phyloP scores from a whole-genome alignment of 2,888 invertebrate species.

The Coleophora deauratella region DNA sequence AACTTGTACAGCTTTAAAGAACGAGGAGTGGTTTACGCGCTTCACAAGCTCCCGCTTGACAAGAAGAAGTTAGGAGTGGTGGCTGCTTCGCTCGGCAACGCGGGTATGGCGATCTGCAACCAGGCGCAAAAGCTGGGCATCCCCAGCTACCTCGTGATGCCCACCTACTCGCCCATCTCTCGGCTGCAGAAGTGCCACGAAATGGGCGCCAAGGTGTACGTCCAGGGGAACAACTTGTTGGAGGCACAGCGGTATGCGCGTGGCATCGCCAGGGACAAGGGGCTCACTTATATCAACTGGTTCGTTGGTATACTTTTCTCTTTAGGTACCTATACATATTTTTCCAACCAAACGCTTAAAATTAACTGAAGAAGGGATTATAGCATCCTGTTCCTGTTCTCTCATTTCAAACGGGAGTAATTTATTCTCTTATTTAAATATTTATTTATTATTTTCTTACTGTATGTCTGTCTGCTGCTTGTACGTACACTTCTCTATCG shows the following conservation, averaged over 20 bases:
- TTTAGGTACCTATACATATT: no score
- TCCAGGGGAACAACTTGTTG: slow-evolving; percentile 75
- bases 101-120: slow-evolving; percentile 78
- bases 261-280: slow-evolving; percentile 71
- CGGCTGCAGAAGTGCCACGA: slow-evolving; percentile 77
- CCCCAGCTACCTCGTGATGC: slow-evolving; percentile 80
- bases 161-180: slow-evolving; percentile 77
- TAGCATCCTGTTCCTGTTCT: no score
- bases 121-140: slow-evolving; percentile 76
- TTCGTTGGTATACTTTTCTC: not conserved
- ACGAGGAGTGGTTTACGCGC: slow-evolving; percentile 78
- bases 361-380: no score
- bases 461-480: no score
- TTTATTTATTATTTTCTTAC: no score
- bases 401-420: no score
- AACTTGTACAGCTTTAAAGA: slow-evolving; percentile 77
- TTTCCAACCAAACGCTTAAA: no score
- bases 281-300: slow-evolving; percentile 38
- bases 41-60: slow-evolving; percentile 71
- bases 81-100: slow-evolving; percentile 82
- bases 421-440: no score
- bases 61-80: slow-evolving; percentile 77
- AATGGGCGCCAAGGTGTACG: slow-evolving; percentile 78
- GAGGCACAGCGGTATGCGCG: slow-evolving; percentile 77
- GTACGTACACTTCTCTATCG: no score